Conservation (phyloP, 2,888 invertebrate species). For the Caenorhabditis japonica region DNA sequence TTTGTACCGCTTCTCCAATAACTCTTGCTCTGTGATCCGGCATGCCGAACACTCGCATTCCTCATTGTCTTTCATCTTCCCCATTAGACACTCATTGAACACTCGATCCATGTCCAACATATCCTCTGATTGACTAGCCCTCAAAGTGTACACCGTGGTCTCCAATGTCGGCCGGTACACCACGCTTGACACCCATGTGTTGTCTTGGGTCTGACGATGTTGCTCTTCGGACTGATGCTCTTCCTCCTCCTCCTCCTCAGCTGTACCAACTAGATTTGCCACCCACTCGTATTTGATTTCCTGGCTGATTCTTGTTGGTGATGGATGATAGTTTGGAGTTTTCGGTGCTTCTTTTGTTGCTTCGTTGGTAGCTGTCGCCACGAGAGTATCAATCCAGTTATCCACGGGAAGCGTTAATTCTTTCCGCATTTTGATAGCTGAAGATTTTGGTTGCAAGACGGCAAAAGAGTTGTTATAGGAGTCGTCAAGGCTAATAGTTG, state of each 20-base stretch:
- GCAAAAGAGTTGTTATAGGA: conserved; percentile 32
- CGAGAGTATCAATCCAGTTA: conserved; percentile 42
- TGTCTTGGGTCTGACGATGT: conserved; percentile 27
- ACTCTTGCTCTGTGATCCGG: conserved; percentile 32
- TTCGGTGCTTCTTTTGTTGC: conserved; percentile 36
- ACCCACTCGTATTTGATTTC: conserved; percentile 54
- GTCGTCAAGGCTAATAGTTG: conserved; percentile 42
- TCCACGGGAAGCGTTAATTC: conserved; percentile 30
- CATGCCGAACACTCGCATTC: conserved; percentile 50
- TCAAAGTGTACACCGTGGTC: conserved; percentile 25
- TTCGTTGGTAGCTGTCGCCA: conserved; percentile 18
- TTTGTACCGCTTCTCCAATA: conserved; percentile 23
- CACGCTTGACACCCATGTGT: conserved; percentile 42
- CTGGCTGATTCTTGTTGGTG: conserved; percentile 41
- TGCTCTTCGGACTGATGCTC: conserved; percentile 25
- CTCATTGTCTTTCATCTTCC: conserved; percentile 31
- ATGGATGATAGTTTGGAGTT: conserved; percentile 21
- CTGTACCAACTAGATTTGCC: conserved; percentile 23
- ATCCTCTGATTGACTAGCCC: conserved; percentile 9
- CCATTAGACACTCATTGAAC: conserved; percentile 23
- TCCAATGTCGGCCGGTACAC: conserved; percentile 38
- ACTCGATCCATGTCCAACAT: conserved; percentile 36
- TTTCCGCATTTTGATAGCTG: too few species aligned
- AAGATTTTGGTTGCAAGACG: conserved; percentile 10
- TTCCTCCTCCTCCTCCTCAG: conserved; percentile 5